phyloP scores from a whole-genome alignment of 2,888 invertebrate genomes.

The Stegophylla sp. region DNA sequence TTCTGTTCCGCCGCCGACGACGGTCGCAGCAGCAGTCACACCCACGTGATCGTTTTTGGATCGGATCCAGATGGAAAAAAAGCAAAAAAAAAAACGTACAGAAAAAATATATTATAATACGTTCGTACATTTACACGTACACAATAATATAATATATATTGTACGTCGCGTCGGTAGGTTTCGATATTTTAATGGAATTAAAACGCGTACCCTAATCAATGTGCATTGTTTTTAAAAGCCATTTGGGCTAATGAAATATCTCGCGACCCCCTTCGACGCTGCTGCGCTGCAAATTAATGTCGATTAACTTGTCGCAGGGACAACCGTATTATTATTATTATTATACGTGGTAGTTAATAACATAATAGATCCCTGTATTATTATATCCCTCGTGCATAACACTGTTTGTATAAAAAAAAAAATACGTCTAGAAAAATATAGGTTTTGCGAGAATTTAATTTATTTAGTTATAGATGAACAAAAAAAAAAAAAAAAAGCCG shows the following conservation, averaged over 20 bases:
- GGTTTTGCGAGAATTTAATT: too few species aligned
- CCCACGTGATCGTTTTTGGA: constrained; percentile 25
- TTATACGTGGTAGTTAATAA: too few species aligned
- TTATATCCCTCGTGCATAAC: too few species aligned
- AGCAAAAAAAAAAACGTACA: not conserved
- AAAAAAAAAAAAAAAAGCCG: too few species aligned
- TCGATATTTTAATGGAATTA: constrained; percentile 54
- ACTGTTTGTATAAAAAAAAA: too few species aligned
- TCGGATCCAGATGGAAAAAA: not conserved
- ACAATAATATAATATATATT: constrained; percentile 5
- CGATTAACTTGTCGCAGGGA: constrained; percentile 42
- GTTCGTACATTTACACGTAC: not conserved
- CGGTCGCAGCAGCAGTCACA: too few species aligned
- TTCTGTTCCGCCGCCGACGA: too few species aligned
- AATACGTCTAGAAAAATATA: too few species aligned
- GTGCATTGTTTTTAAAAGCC: constrained; percentile 54
- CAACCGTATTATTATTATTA: not conserved
- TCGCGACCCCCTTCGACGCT: too few species aligned
- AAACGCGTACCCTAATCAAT: constrained; percentile 44
- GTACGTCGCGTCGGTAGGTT: not conserved
- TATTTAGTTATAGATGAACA: too few species aligned
- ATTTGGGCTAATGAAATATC: constrained; percentile 56
- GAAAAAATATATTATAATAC: not conserved
- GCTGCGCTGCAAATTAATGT: constrained; percentile 37
- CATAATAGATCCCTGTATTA: too few species aligned